phyloP scores from a whole-genome alignment of 1,140 invertebrate genomes.

The Idris sp. region DNA sequence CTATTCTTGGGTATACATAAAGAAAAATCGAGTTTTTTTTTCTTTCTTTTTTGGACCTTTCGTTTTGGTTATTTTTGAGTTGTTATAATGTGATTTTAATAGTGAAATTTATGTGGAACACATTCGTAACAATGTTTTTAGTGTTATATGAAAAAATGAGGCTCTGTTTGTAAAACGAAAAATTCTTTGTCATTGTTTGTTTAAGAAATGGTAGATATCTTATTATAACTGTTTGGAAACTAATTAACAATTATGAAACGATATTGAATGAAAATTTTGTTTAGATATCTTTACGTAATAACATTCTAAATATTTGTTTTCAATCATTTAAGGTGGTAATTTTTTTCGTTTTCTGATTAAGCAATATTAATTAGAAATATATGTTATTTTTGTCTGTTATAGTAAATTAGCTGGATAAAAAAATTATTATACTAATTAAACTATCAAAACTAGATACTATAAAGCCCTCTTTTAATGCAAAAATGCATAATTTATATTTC shows the following conservation, averaged over 20 bases:
- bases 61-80: not conserved
- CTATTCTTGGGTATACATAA: too few relatives aligned
- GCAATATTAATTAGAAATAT: too few relatives aligned
- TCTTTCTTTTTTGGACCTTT: conserved; percentile 9
- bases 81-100: not conserved
- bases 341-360: too few relatives aligned
- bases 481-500: too few relatives aligned
- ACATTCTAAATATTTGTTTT: not conserved
- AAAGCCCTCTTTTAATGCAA: too few relatives aligned
- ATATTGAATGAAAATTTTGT: not conserved
- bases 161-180: too few relatives aligned
- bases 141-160: too few relatives aligned
- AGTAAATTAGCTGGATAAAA: too few relatives aligned
- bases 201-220: not conserved
- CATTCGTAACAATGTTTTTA: conserved; percentile 20
- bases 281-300: conserved; percentile 10
- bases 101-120: conserved; percentile 18
- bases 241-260: conserved; percentile 24
- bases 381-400: too few relatives aligned
- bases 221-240: not conserved
- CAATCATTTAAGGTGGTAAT: not conserved
- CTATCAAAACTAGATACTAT: too few relatives aligned
- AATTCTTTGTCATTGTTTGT: conserved; percentile 9
- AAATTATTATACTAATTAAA: too few relatives aligned
- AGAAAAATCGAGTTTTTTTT: conserved; percentile 6